Evolutionary conservation across 2,797 vertebrate genomes (phyloP).

Genomic region (Sarcophilus harrisii): DNA sequence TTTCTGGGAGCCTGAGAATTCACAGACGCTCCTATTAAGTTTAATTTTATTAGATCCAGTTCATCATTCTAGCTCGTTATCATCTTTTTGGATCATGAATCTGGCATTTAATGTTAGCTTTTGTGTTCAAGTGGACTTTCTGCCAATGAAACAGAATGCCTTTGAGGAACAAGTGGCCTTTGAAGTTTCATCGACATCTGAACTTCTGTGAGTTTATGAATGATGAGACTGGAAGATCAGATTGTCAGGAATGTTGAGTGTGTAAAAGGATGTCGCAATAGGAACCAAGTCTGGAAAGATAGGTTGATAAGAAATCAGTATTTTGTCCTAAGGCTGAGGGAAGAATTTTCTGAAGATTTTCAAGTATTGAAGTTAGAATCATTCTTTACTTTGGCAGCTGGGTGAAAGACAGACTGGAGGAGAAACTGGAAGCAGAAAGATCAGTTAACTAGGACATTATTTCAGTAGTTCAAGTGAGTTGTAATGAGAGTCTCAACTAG

Average conservation of each 20-base stretch:
- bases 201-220: neutral
- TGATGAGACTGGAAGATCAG: neutral
- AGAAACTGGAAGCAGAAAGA: neutral
- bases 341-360: neutral
- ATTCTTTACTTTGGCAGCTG: neutral
- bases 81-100: neutral
- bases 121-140: neutral
- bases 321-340: neutral
- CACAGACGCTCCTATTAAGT: neutral
- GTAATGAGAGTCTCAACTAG: neutral
- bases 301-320: neutral
- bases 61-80: neutral
- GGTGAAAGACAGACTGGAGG: neutral
- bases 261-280: neutral
- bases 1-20: neutral
- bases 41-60: neutral
- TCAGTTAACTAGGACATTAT: neutral
- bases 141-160: neutral
- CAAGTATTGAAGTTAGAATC: neutral
- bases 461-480: neutral
- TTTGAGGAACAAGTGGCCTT: neutral
- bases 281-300: neutral
- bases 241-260: neutral
- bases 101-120: neutral
- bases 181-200: neutral